Evolutionary conservation across 2,888 invertebrate genomes (phyloP), one percentile per base, ranked within the genome.

Genomic region (Gnatocerus cornutus): DNA sequence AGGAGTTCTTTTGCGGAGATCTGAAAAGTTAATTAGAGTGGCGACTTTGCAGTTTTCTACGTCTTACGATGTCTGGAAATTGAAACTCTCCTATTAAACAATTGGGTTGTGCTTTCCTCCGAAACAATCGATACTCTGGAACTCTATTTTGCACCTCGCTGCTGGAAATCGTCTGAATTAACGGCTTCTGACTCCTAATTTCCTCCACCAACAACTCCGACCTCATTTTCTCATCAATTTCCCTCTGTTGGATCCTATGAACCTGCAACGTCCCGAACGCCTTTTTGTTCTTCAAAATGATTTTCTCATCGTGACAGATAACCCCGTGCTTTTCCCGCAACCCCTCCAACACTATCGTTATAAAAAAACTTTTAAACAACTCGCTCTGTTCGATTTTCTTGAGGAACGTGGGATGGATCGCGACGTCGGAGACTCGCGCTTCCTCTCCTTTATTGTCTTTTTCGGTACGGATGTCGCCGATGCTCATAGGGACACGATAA

Each of bases 401-500:
- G 79, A 92, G 92, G 79, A 96, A 97, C 0, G 86, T 85, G 1
- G 93, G 89, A 84, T 95, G 93, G 30, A 97, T 89, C 1, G 95
- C 94, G 27, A 97, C 90, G 84, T 97, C 97, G 81, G 93, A 94
- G 0, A 90, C 94, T 67, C 90, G 89, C 37, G 92, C 92, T 0
- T 90, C 89, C 14, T 88, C 86, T 29, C 93, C 93, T 71, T 83
- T 83, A 83, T 94, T 96, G 82, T 96, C 96, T 14, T 86, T 84
- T 79, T 95, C 95, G 4, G 88, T 88, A 75, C 92, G 91, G 3
- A 93, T 90, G 80, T 93, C 92, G 0, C 96, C 96, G 73, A 97
- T 92, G 82, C 96, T 96, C 94, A 97, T 94, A 0, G 97, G 97
- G 46, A 97, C 91, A 71, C 92, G 87, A 83, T 90, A 97, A 50